phyloP scores from a whole-genome alignment of 2,113 vertebrate species.

The Apodemus sylvaticus region DNA sequence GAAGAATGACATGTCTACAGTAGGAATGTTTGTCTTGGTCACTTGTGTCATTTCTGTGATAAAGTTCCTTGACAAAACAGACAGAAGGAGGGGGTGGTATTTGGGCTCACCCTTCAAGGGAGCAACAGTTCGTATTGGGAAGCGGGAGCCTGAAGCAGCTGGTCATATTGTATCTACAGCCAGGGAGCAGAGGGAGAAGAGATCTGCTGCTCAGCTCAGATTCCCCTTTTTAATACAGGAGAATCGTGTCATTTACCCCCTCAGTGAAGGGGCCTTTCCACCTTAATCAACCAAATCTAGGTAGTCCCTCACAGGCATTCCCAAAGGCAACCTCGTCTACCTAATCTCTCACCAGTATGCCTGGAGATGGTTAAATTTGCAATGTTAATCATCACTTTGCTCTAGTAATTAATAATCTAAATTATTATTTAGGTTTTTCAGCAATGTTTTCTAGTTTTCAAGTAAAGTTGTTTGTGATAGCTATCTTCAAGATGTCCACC shows the following conservation, averaged over 20 bases:
- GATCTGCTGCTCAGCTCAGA: background rate
- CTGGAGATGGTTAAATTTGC: background rate
- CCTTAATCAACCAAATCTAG: background rate
- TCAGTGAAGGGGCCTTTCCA: background rate
- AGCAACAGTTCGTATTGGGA: background rate
- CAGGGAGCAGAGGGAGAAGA: background rate
- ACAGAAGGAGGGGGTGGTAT: background rate
- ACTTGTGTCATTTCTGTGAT: background rate
- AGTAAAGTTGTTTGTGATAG: background rate
- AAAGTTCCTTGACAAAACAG: background rate
- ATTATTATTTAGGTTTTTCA: conserved; percentile 18
- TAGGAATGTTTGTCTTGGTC: background rate
- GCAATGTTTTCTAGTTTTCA: background rate
- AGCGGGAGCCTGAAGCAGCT: background rate
- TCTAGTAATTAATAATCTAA: background rate
- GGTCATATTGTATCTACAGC: background rate
- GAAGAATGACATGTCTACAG: background rate
- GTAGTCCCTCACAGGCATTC: background rate
- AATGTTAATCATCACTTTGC: background rate
- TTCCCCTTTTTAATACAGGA: background rate
- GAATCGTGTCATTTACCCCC: background rate
- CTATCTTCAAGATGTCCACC: background rate
- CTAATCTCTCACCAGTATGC: background rate
- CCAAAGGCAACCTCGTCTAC: no score
- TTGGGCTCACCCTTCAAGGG: background rate